Percentiles rank a stretch among this genome's conserved stretches.
phyloP scores from a whole-genome alignment of 2,888 invertebrate species.

The Cyaniris semiargus region DNA sequence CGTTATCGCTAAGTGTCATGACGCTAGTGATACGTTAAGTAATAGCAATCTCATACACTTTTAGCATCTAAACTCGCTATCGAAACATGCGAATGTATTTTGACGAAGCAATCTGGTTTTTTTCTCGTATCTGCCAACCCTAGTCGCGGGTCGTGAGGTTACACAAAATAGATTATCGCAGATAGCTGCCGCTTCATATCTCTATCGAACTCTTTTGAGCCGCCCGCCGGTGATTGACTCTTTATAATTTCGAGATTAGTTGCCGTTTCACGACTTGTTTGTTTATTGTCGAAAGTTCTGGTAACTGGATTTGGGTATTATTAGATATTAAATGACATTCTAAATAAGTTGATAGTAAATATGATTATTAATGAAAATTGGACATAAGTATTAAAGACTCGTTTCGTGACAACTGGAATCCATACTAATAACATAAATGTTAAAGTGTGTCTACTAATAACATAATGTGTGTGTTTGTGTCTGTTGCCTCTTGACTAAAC shows the following conservation, averaged over 20 bases:
- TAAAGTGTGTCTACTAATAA: too few relatives aligned
- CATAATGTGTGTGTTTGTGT: too few relatives aligned
- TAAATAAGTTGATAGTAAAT: background rate
- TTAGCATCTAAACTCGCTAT: too few relatives aligned
- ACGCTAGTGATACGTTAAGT: too few relatives aligned
- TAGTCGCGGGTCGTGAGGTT: slow-evolving; percentile 71
- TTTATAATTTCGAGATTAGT: slow-evolving; percentile 40
- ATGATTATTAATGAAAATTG: background rate
- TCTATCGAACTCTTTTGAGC: slow-evolving; percentile 64
- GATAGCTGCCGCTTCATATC: slow-evolving; percentile 62
- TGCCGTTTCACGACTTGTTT: slow-evolving; percentile 33
- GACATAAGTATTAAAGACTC: background rate
- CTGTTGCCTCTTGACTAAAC: too few relatives aligned
- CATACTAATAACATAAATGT: background rate
- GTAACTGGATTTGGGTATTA: slow-evolving; percentile 6
- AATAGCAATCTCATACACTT: too few relatives aligned
- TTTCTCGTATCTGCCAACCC: background rate
- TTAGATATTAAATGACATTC: background rate
- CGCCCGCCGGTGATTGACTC: slow-evolving; percentile 54
- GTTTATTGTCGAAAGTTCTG: slow-evolving; percentile 21
- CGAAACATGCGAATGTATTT: too few relatives aligned
- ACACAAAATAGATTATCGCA: slow-evolving; percentile 77
- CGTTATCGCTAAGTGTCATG: too few relatives aligned
- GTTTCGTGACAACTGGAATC: background rate
- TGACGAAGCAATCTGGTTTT: background rate